Evolutionary conservation across 2,797 vertebrate species (phyloP).

Genomic region (Gallirallus australis): DNA sequence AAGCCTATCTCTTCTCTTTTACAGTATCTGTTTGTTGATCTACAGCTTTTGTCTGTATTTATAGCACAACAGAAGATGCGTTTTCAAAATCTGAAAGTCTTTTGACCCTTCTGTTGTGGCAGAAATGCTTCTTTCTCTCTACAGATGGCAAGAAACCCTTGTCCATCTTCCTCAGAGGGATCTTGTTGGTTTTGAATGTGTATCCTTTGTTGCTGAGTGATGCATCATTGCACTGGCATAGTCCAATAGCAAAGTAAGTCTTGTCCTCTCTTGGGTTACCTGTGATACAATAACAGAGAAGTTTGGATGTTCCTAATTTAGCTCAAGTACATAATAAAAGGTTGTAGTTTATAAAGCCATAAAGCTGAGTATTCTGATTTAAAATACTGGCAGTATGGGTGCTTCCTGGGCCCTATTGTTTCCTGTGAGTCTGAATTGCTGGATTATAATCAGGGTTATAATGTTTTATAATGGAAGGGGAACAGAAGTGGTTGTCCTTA

Average conservation of each 20-base stretch:
- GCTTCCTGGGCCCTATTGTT: background rate
- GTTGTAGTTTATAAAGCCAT: background rate
- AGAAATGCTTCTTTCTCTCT: background rate
- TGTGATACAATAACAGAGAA: fast-evolving
- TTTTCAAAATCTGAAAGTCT: background rate
- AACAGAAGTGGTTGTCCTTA: background rate
- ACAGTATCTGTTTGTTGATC: background rate
- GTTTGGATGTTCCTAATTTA: background rate
- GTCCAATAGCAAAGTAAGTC: background rate
- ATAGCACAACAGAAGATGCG: background rate
- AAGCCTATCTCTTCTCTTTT: background rate
- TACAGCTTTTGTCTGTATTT: background rate
- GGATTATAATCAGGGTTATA: background rate
- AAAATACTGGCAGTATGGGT: background rate
- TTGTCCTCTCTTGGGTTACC: background rate
- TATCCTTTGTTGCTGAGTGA: background rate
- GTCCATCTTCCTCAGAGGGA: background rate
- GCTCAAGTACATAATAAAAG: background rate
- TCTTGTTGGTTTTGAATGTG: background rate
- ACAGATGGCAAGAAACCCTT: background rate
- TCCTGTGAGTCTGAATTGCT: background rate
- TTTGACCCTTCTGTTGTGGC: background rate
- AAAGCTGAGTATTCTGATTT: background rate
- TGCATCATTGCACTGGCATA: fast-evolving
- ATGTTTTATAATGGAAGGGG: background rate